A percentile compares a stretch with the other conserved stretches of the same genome.
phyloP scores from a whole-genome alignment of 2,113 vertebrate species.

The Neogale vison region DNA sequence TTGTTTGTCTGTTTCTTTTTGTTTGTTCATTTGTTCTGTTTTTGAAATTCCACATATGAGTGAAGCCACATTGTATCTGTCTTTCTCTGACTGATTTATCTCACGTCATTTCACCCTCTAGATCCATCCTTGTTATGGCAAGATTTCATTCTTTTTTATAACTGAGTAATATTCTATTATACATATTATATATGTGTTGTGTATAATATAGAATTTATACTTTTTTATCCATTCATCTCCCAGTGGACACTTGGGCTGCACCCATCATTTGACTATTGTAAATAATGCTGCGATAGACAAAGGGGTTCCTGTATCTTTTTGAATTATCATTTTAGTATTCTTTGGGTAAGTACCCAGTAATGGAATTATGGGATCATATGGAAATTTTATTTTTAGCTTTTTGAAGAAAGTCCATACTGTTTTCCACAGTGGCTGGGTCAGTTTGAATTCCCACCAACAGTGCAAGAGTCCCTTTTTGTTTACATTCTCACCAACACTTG shows the following conservation, averaged over 20 bases:
- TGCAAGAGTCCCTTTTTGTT: background rate
- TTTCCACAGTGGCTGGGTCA: background rate
- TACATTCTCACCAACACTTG: background rate
- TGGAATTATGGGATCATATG: background rate
- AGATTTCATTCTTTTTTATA: background rate
- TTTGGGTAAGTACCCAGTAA: background rate
- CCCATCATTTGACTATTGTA: background rate
- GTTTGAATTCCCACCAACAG: background rate
- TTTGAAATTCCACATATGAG: background rate
- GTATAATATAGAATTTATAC: background rate
- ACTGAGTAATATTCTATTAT: background rate
- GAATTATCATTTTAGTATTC: background rate
- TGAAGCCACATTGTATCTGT: background rate
- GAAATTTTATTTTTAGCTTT: background rate
- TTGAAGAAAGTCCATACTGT: background rate
- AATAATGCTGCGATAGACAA: background rate
- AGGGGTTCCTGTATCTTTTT: background rate
- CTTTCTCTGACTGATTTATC: background rate
- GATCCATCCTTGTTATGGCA: background rate
- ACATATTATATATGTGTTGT: background rate
- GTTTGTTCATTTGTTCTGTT: background rate
- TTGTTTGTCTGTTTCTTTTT: background rate
- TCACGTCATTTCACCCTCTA: background rate
- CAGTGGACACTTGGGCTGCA: background rate
- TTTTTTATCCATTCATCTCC: background rate